Percentiles rank a stretch among this genome's conserved stretches.
Evolutionary conservation across 2,113 vertebrate genomes (phyloP).

Genomic region (Rhinolophus ferrumequinum): DNA sequence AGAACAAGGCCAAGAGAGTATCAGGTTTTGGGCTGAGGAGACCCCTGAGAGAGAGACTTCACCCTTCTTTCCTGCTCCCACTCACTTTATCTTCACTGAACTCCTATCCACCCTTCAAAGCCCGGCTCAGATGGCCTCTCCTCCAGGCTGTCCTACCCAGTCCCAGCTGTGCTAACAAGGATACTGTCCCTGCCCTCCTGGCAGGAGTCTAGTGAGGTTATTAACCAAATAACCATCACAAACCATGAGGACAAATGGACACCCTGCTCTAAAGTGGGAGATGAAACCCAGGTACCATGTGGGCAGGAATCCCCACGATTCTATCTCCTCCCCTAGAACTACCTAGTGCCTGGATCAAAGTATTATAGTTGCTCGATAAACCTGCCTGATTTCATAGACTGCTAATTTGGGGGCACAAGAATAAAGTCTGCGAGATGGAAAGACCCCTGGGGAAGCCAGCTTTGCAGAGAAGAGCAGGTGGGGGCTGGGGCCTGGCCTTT

Average conservation of each 20-base stretch:
- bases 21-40: not conserved
- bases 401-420: not conserved
- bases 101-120: constrained; percentile 17
- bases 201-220: no score
- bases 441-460: not conserved
- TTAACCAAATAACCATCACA: not conserved
- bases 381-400: no score
- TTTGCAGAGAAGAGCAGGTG: not conserved
- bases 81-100: not conserved
- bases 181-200: not conserved
- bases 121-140: not conserved
- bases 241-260: not conserved
- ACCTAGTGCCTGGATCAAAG: not conserved
- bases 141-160: not conserved
- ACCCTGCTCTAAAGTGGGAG: not conserved
- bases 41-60: not conserved
- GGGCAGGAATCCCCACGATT: not conserved
- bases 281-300: rapidly evolving
- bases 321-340: no score
- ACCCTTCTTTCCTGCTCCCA: not conserved
- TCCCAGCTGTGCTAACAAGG: not conserved
- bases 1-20: not conserved
- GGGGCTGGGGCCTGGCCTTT: not conserved
- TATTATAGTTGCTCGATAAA: not conserved
- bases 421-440: not conserved